Conservation (phyloP, 2,113 vertebrate species). For the Galeopterus variegatus region DNA sequence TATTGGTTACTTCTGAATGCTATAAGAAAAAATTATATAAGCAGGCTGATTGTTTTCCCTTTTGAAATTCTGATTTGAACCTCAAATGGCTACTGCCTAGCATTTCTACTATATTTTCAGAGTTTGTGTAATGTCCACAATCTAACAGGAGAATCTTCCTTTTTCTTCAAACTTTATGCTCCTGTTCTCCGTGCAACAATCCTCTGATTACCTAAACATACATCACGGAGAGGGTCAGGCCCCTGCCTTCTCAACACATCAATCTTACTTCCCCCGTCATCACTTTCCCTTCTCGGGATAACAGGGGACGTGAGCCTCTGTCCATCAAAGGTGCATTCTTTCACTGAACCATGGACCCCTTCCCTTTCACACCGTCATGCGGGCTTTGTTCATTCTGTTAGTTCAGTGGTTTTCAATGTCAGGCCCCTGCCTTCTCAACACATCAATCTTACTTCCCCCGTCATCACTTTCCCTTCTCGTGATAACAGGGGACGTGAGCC, state of each 20-base stretch:
- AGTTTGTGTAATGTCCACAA: not conserved
- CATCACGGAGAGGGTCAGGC: not conserved
- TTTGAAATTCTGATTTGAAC: not conserved
- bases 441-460: not conserved
- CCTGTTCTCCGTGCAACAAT: not conserved
- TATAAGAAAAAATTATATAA: not conserved
- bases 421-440: not conserved
- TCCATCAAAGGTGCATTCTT: not conserved
- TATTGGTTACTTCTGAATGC: not conserved
- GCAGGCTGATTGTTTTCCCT: not conserved
- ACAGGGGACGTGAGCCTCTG: not conserved
- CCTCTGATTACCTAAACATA: not conserved
- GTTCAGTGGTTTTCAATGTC: not conserved
- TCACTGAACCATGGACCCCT: not conserved
- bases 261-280: not conserved
- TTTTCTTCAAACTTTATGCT: not conserved
- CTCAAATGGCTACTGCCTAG: not conserved
- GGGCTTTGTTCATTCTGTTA: not conserved
- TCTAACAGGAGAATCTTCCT: not conserved
- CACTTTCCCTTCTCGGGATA: not conserved
- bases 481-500: not conserved
- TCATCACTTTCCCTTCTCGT: not conserved
- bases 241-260: not conserved
- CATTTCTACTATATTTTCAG: not conserved
- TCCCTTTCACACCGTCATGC: not conserved